Base-by-base conservation (phyloP, 2,888 invertebrate species). In the Camptogramma bilineatum region DNA sequence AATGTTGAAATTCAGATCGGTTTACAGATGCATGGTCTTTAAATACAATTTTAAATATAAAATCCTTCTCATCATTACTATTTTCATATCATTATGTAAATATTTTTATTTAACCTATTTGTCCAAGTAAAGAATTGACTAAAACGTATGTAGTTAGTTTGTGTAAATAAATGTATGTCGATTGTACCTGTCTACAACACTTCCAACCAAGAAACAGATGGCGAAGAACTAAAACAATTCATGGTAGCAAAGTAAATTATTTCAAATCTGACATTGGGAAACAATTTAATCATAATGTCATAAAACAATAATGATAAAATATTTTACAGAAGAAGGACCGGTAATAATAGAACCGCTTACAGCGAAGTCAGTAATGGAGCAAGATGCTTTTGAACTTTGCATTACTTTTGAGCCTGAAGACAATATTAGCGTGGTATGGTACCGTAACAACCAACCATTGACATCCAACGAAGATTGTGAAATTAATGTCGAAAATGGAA, bases 391-490 rank as follows among this genome's bases (percentile, higher is more conserved):
- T 66, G 93, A 95, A 56, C 91, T 97, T 64, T 94, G 94, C 73
- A 96, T 96, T 24, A 94, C 94, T 73, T 97, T 96, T 83, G 95
- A 95, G 79, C 96, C 97, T 51, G 86, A 92, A 55, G 96, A 96
- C 10, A 93, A 93, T 70, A 95, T 96, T n/a, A 95, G 95, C 81
- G 94, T 98, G 19, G 96, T 95, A 80, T 99, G 98, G 99, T 95
- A 95, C 77, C 95, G 96, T 76, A 98, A 98, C 84, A 97, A 97
- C 58, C 95, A 96, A 78, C 95, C 96, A 80, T 94, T 98, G 46
- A 90, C 94, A 77, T 91, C 95, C 51, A 94, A 93, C 73, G 94
- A 95, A 54, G 95, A 95, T 70, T 94, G 94, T 65, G 83, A 89
- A 42, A 95, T 97, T 55, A 87, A 88, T 5, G 93, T 92, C 18